Conservation (phyloP, 2,113 vertebrate species). For the Genyomyrus donnyi region DNA sequence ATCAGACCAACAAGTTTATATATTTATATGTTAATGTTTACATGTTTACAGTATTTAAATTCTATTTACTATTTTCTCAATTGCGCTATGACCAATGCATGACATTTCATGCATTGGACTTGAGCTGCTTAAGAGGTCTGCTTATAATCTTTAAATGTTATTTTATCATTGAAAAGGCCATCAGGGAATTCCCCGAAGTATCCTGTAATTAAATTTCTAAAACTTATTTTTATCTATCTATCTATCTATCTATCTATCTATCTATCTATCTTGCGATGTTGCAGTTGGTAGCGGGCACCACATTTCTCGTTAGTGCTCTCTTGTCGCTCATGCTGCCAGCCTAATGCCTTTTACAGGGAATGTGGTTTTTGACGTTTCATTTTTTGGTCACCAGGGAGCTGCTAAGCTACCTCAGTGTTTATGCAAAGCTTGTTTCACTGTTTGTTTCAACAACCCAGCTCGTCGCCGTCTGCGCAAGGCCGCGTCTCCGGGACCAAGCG, state of each 20-base stretch:
- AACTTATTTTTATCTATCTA: not conserved
- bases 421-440: slow-evolving; percentile 31
- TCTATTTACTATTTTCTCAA: not conserved
- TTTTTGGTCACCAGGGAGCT: slow-evolving; percentile 34
- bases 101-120: not conserved
- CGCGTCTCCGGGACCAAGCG: slow-evolving; percentile 25
- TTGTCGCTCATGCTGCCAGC: slow-evolving; percentile 42
- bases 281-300: slow-evolving; percentile 30
- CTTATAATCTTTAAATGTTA: not conserved
- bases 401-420: slow-evolving; percentile 13
- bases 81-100: not conserved
- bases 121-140: not conserved
- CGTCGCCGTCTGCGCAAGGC: not conserved
- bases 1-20: not conserved
- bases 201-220: not conserved
- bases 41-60: not conserved
- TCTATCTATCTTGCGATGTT: slow-evolving; percentile 26
- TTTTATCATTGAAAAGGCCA: not conserved
- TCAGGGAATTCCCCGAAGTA: slow-evolving; percentile 15
- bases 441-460: not conserved
- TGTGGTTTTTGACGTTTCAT: slow-evolving; percentile 33
- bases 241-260: too few relatives aligned
- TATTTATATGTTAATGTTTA: not conserved
- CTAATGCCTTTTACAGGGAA: slow-evolving; percentile 31
- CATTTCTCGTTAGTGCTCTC: slow-evolving; percentile 20